Percentiles rank a stretch among this genome's conserved stretches.
phyloP scores from a whole-genome alignment of 2,113 vertebrate genomes.

The Cryptomyrus ogoouensis region DNA sequence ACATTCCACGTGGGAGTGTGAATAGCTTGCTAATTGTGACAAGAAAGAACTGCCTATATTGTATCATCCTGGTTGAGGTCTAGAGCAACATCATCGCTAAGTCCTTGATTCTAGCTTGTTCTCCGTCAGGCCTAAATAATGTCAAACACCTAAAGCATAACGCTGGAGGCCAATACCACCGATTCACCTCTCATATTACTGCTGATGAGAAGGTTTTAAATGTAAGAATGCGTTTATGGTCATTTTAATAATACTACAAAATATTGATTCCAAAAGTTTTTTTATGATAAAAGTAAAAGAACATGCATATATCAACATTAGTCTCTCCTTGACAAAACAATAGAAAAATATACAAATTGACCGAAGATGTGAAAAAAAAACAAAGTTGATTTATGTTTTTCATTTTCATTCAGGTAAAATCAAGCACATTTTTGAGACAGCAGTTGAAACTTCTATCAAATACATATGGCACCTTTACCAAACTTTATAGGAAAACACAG shows the following conservation, averaged over 20 bases:
- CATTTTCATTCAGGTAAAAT: not conserved
- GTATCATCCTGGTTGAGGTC: not conserved
- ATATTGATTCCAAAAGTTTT: conserved; percentile 13
- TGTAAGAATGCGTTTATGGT: not conserved
- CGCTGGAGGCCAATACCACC: not conserved
- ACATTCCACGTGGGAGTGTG: conserved; percentile 8
- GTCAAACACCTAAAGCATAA: not conserved
- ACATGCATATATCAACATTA: conserved; percentile 13
- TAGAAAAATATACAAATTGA: conserved; percentile 13
- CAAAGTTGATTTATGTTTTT: not conserved
- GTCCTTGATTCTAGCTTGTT: not conserved
- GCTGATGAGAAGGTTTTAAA: not conserved
- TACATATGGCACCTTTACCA: not conserved
- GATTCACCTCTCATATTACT: not conserved
- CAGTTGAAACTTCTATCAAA: not conserved
- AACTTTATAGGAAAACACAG: not conserved
- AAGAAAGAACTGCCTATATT: not conserved
- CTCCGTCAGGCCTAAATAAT: not conserved
- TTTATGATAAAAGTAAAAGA: conserved; percentile 10
- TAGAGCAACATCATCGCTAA: not conserved
- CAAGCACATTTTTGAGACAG: not conserved
- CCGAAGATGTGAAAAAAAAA: not conserved
- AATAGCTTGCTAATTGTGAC: conserved; percentile 7
- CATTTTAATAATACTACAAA: not conserved
- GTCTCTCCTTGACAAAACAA: not conserved